Evolutionary conservation across 35 echinoderm and acorn worm genomes (phyloP).

Genomic region (Holothuria glaberrima): DNA sequence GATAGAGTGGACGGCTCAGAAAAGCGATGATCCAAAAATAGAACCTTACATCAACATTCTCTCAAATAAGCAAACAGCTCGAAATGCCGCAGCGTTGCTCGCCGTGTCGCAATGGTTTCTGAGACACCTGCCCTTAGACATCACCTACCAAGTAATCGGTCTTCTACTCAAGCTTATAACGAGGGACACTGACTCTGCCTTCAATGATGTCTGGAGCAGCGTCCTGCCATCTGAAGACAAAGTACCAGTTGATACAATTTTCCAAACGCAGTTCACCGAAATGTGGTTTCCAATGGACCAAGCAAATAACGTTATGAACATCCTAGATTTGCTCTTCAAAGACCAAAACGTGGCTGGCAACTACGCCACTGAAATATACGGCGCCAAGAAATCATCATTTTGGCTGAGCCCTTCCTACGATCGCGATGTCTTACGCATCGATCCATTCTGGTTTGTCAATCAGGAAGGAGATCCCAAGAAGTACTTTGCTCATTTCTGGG

Average conservation of each 20-base stretch:
- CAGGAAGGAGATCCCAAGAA: constrained; percentile 7
- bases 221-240: not conserved
- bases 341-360: not conserved
- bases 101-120: constrained; percentile 2
- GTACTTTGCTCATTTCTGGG: constrained; percentile 31
- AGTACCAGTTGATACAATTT: not conserved
- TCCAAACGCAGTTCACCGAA: constrained; percentile 2
- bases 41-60: constrained; percentile 10
- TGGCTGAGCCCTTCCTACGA: constrained; percentile 26
- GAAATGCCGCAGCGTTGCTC: not conserved
- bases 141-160: not conserved
- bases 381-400: not conserved
- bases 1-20: not conserved
- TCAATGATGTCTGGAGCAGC: not conserved
- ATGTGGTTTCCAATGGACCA: constrained; percentile 20
- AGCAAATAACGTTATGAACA: not conserved
- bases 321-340: not conserved
- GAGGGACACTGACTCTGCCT: not conserved
- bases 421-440: constrained; percentile 38
- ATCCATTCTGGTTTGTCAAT: constrained; percentile 36
- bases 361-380: not conserved
- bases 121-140: not conserved
- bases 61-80: not conserved
- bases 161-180: not conserved
- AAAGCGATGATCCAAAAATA: not conserved